Base-by-base conservation (phyloP, 2,113 vertebrate genomes). In the Myotis brandtii region DNA sequence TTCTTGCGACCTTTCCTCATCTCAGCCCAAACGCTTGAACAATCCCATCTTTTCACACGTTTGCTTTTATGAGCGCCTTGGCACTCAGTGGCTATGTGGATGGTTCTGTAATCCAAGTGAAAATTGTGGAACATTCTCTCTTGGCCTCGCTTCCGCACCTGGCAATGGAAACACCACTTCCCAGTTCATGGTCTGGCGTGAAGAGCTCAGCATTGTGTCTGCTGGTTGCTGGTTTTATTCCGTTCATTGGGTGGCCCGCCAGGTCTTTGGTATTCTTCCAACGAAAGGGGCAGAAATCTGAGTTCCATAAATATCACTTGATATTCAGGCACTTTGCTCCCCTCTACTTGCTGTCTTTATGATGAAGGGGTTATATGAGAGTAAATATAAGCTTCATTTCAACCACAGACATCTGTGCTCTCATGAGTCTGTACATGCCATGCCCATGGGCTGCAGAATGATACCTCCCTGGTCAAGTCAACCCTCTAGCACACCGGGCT, bases 191-290 rank as follows among this genome's bases (percentile, higher is more conserved):
- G 20, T 30, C 25, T 34, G 2, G 32, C 54, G n/a, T 40, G 3
- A 82, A 59, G 1, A 13, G 5, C 25, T 76, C 43, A 59, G 66
- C 16, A 27, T 18, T 37, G 7, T 59, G 32, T 27, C 23, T 85
- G 6, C 37, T 59, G 2, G 46, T 76, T n/a, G 21, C 50, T 34
- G 46, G 70, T 32, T 69, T 91, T 46, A 50, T 77, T 54, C 37
- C 30, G 43, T 91, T 88, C 17, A 20, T 50, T 69, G 37, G 32
- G n/a, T 75, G 59, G n/a, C 5, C 25, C 54, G 25, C 86, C 17
- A 72, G 46, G 32, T 87, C 75, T 87, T 89, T 95, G 23, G 5
- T 75, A 32, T 83, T 59, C 34, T 96, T 92, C 43, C 9, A 88
- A 79, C 32, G 3, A 52, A 37, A 46, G 34, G 9, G 21, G 1